Percentiles rank a stretch among this genome's conserved stretches.
phyloP scores from a whole-genome alignment of 2,888 invertebrate genomes.

The Brachylomia viminalis region DNA sequence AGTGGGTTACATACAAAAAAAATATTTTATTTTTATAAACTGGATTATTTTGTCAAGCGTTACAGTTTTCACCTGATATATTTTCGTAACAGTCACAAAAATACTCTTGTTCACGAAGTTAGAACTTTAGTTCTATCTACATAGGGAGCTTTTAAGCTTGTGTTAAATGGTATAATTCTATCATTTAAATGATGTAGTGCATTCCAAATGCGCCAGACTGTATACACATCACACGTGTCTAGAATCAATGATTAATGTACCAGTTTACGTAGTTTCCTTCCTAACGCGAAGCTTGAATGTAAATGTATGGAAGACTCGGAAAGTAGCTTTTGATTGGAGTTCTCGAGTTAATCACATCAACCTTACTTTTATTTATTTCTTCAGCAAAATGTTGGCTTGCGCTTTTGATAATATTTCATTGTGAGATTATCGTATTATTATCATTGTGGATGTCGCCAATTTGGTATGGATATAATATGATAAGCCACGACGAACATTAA shows the following conservation, averaged over 20 bases:
- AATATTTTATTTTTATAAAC: not conserved
- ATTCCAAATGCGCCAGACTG: slow-evolving; percentile 32
- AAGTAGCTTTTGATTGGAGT: not conserved
- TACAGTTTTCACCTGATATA: not conserved
- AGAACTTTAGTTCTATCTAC: not conserved
- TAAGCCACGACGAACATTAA: not conserved
- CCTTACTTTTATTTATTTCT: not conserved
- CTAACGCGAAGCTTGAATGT: slow-evolving; percentile 19
- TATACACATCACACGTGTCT: slow-evolving; percentile 37
- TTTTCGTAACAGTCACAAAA: not conserved
- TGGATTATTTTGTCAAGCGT: not conserved
- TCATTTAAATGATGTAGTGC: slow-evolving; percentile 40
- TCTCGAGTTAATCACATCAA: not conserved
- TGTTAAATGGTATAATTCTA: slow-evolving; percentile 10
- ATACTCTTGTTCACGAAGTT: not conserved
- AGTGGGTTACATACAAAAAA: too few relatives aligned
- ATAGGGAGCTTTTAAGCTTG: not conserved
- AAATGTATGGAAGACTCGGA: slow-evolving; percentile 1
- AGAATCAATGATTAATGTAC: slow-evolving; percentile 50
- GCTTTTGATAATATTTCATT: not conserved
- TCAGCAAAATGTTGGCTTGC: not conserved
- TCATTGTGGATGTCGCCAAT: not conserved
- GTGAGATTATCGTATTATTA: not conserved
- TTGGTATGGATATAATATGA: not conserved
- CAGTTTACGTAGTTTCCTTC: slow-evolving; percentile 33